Percentiles rank a stretch among this genome's conserved stretches.
Evolutionary conservation across 2,113 vertebrate genomes (phyloP).

Genomic region (Gallinago jamesoni): DNA sequence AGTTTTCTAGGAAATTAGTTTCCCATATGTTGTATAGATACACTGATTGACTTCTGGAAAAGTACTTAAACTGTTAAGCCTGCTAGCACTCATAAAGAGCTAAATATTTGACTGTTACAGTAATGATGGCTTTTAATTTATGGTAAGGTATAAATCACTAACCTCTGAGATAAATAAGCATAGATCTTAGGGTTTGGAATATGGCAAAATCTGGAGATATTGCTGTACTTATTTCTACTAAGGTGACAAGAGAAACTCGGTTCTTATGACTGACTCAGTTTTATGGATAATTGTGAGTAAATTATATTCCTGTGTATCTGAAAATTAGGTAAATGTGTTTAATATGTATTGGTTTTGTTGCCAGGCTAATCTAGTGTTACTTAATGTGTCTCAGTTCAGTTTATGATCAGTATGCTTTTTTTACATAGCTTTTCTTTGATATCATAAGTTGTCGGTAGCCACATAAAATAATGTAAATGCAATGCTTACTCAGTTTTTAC

Average conservation of each 20-base stretch:
- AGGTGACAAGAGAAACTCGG: not conserved
- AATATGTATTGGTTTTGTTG: not conserved
- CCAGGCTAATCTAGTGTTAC: not conserved
- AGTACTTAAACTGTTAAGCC: not conserved
- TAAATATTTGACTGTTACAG: not conserved
- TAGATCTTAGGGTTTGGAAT: not conserved
- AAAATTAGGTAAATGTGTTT: not conserved
- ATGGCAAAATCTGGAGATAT: not conserved
- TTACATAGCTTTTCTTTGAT: not conserved
- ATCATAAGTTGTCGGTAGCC: not conserved
- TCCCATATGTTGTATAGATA: not conserved
- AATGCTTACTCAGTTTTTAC: accelerated
- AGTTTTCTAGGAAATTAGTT: constrained; percentile 21
- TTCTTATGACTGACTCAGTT: not conserved
- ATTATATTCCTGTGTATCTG: not conserved
- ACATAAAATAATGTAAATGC: not conserved
- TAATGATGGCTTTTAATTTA: not conserved
- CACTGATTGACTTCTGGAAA: not conserved
- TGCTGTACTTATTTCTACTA: not conserved
- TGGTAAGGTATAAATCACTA: not conserved
- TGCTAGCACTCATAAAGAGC: not conserved
- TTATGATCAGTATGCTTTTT: not conserved
- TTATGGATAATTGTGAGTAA: not conserved
- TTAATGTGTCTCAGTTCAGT: not conserved
- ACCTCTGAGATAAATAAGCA: not conserved